phyloP scores from a whole-genome alignment of 1,140 invertebrate genomes.

The Drosophila setifemur region DNA sequence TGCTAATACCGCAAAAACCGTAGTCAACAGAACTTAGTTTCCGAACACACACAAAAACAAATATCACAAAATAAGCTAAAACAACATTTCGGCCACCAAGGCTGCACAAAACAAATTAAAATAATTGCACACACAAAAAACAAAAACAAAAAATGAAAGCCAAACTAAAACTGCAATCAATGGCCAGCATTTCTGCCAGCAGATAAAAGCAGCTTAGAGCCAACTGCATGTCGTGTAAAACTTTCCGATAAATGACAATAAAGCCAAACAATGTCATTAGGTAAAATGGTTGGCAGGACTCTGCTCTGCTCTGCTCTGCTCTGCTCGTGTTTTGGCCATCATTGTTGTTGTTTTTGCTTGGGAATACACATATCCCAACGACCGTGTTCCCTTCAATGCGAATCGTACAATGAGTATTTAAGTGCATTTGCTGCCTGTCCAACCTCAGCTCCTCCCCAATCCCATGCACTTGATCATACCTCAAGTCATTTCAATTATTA shows the following conservation, averaged over 20 bases:
- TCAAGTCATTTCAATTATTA: constrained; percentile 69
- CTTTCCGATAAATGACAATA: constrained; percentile 75
- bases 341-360: constrained; percentile 55
- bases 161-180: constrained; percentile 41
- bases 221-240: constrained; percentile 55
- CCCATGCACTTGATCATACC: constrained; percentile 33
- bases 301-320: constrained; percentile 10
- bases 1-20: no score
- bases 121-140: constrained; percentile 54
- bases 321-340: constrained; percentile 34
- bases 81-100: constrained; percentile 11
- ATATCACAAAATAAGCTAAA: constrained; percentile 6
- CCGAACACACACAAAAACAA: constrained; percentile 24
- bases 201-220: background rate
- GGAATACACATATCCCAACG: constrained; percentile 25
- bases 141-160: constrained; percentile 6
- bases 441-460: background rate
- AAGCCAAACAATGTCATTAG: constrained; percentile 73
- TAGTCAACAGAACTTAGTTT: no score
- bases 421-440: constrained; percentile 48
- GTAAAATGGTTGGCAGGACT: constrained; percentile 52
- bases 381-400: background rate
- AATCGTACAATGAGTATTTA: constrained; percentile 42
- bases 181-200: constrained; percentile 43
- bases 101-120: constrained; percentile 59